These are phyloP conservation scores for Carterocephalus palaemon DNA, from an alignment of 2,888 invertebrate genomes.

Conservation along the genomic window DNA sequence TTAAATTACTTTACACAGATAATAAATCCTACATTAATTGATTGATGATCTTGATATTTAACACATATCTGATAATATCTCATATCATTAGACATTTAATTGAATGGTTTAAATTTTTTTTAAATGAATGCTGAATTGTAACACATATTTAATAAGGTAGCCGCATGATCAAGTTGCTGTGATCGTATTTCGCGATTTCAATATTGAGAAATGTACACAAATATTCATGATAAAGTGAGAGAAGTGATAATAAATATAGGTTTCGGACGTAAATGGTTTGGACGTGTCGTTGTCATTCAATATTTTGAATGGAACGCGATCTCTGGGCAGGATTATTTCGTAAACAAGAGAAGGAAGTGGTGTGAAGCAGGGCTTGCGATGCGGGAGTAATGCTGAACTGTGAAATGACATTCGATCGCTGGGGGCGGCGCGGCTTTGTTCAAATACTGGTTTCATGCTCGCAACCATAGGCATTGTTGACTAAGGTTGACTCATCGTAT, in stretches of 20 bases:
- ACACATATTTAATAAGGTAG: conserved; percentile 28
- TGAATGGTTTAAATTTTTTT: conserved; percentile 60
- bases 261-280: conserved; percentile 20
- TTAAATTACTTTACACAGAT: conserved; percentile 47
- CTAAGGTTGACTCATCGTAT: conserved; percentile 27
- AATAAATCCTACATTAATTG: conserved; percentile 50
- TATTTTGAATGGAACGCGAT: conserved; percentile 24
- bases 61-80: conserved; percentile 48
- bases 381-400: conserved; percentile 61
- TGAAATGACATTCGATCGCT: conserved; percentile 62
- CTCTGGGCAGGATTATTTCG: conserved; percentile 19
- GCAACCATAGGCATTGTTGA: conserved; percentile 41
- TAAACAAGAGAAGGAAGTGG: conserved; percentile 21
- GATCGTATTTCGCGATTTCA: conserved; percentile 40
- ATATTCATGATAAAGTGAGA: conserved; percentile 54
- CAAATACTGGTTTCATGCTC: conserved; percentile 53
- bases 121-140: conserved; percentile 45
- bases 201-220: conserved; percentile 55
- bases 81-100: conserved; percentile 52
- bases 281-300: conserved; percentile 24
- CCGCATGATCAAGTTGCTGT: conserved; percentile 37
- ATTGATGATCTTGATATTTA: conserved; percentile 48
- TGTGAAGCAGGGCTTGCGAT: conserved; percentile 48
- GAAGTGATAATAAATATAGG: conserved; percentile 44
- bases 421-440: conserved; percentile 63